Conservation (phyloP, 2,888 invertebrate species). For the Yponomeuta plumbellus region DNA sequence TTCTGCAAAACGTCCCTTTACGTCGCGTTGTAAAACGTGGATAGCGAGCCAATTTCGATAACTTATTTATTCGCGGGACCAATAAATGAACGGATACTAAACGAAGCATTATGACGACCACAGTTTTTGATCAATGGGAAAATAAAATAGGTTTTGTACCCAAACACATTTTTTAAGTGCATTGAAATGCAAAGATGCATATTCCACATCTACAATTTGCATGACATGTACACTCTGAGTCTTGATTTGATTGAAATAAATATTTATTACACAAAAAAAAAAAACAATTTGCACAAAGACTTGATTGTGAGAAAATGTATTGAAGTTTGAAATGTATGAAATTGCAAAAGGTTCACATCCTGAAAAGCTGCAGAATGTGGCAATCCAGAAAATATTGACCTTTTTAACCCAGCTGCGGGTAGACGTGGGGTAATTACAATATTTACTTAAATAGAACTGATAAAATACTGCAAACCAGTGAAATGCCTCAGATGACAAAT, state of each 20-base stretch:
- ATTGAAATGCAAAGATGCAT: no score
- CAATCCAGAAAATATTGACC: no score
- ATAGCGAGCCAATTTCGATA: constrained; percentile 5
- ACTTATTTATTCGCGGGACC: neutral
- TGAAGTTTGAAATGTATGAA: no score
- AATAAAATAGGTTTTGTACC: neutral
- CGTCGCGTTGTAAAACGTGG: constrained; percentile 23
- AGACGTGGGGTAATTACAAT: neutral
- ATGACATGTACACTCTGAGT: no score
- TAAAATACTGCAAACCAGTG: neutral
- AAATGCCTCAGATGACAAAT: neutral
- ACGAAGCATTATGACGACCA: neutral
- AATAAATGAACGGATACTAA: neutral
- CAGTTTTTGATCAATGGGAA: neutral
- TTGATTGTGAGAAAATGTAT: no score
- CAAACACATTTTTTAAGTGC: neutral
- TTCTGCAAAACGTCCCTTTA: constrained; percentile 53
- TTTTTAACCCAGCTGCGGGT: no score
- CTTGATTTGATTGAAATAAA: no score
- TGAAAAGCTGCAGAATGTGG: no score
- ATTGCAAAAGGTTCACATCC: no score
- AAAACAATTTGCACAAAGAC: no score
- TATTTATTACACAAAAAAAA: no score
- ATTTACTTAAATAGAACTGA: neutral
- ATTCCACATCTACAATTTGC: no score